phyloP scores from a whole-genome alignment of 2,113 vertebrate species.

The Ctenodactylus gundi region DNA sequence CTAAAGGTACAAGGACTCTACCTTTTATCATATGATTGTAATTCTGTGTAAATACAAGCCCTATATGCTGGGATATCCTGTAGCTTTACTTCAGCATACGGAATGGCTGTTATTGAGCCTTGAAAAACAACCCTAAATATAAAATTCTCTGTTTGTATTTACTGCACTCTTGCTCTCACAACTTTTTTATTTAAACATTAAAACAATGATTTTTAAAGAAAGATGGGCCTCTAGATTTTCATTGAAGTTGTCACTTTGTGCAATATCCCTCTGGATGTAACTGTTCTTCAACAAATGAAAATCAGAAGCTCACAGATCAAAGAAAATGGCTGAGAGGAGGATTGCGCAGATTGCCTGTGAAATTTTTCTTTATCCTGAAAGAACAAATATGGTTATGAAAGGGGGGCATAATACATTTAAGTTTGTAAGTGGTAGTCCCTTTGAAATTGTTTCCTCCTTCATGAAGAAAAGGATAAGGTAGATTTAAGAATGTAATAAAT shows the following conservation, averaged over 20 bases:
- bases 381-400: background rate
- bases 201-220: background rate
- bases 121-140: background rate
- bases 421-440: background rate
- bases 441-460: background rate
- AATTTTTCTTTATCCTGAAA: background rate
- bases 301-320: background rate
- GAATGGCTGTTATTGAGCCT: background rate
- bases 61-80: background rate
- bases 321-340: background rate
- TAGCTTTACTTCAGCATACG: background rate
- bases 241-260: background rate
- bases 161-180: background rate
- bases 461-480: background rate
- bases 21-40: background rate
- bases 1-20: background rate
- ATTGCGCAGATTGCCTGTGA: background rate
- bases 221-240: background rate
- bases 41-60: background rate
- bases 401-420: background rate
- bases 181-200: background rate
- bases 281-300: background rate
- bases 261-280: background rate
- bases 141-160: background rate
- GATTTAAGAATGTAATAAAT: background rate